phyloP scores from a whole-genome alignment of 2,888 invertebrate genomes.

The Leptogaster cylindrica region DNA sequence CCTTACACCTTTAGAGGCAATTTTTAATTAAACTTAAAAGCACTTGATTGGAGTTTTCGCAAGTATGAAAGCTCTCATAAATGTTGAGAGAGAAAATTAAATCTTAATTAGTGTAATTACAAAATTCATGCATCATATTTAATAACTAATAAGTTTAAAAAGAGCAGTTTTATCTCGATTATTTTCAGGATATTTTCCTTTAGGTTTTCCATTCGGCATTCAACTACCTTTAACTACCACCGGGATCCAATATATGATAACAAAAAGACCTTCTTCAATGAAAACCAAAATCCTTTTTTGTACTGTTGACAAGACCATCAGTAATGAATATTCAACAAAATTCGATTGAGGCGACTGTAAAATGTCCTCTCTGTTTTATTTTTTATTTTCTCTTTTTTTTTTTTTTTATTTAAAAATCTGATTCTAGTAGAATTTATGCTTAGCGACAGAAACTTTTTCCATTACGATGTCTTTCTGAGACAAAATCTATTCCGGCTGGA shows the following conservation, averaged over 20 bases:
- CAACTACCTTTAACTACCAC: no score
- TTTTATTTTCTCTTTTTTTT: background rate
- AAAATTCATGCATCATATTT: no score
- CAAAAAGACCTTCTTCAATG: background rate
- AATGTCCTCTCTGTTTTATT: background rate
- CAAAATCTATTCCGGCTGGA: conserved; percentile 29
- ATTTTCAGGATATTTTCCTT: no score
- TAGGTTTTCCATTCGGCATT: no score
- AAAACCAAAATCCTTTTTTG: conserved; percentile 6
- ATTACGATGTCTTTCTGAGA: conserved; percentile 36
- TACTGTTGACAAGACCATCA: conserved; percentile 31
- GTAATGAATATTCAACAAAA: conserved; percentile 31
- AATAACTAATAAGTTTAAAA: no score
- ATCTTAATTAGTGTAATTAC: conserved; percentile 25
- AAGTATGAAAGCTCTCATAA: no score
- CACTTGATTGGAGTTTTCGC: no score
- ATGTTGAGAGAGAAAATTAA: no score
- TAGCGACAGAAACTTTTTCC: conserved; percentile 40
- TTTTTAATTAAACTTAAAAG: no score
- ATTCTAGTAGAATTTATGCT: conserved; percentile 23
- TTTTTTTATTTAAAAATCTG: background rate
- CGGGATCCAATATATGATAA: no score
- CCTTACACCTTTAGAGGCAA: no score
- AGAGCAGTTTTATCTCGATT: no score
- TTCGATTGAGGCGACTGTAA: conserved; percentile 1